These are phyloP conservation scores for Oreochromis tanganicae DNA, from an alignment of 2,113 vertebrate genomes.

Conservation along the genomic window DNA sequence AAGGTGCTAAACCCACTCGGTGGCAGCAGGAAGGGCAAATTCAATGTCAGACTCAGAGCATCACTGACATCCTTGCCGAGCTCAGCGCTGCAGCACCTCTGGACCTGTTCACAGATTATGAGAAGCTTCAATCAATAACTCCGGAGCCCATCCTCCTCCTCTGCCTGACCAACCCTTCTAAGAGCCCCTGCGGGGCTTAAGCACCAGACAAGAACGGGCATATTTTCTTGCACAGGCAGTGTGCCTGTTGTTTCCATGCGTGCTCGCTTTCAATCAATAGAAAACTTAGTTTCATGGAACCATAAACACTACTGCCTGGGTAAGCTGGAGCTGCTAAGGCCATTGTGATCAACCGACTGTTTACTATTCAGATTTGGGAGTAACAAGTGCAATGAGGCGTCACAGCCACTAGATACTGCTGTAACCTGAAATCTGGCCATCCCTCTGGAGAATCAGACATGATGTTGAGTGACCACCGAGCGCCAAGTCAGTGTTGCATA, in stretches of 20 bases:
- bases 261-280: neutral
- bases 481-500: neutral
- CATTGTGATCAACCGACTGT: neutral
- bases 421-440: conserved; percentile 29
- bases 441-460: neutral
- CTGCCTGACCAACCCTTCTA: conserved; percentile 5
- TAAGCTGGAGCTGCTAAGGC: neutral
- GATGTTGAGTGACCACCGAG: neutral
- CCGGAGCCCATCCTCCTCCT: neutral
- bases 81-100: conserved; percentile 25
- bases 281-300: neutral
- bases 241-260: neutral
- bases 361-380: neutral
- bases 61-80: neutral
- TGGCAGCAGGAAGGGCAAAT: conserved; percentile 7
- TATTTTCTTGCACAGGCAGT: neutral
- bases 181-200: neutral
- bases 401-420: conserved; percentile 56
- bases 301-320: neutral
- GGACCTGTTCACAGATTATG: conserved; percentile 47
- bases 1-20: neutral
- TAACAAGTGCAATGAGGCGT: conserved; percentile 9
- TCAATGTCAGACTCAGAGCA: conserved; percentile 24
- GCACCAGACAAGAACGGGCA: neutral
- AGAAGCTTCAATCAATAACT: conserved; percentile 59